Evolutionary conservation across 2,113 vertebrate genomes (phyloP).

Genomic region (Phalacrocorax carbo): DNA sequence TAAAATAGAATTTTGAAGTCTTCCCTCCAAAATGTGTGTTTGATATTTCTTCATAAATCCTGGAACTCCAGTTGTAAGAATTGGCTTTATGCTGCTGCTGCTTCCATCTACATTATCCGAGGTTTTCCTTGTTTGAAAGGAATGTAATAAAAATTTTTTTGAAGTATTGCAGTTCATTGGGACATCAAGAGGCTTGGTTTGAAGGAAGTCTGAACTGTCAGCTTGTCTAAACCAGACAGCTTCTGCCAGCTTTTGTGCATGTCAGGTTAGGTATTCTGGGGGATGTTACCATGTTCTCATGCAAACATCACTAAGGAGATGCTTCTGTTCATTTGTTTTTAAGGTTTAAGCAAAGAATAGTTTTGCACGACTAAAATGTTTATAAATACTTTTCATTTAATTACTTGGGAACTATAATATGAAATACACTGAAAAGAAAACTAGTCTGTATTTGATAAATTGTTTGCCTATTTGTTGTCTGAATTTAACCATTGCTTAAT

Average conservation of each 20-base stretch:
- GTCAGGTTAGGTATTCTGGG: neutral
- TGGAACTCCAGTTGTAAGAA: neutral
- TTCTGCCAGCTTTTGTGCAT: neutral
- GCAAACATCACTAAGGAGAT: neutral
- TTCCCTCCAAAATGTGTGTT: neutral
- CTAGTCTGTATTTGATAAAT: neutral
- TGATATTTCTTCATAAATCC: accelerated
- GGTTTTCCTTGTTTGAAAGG: neutral
- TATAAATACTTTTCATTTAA: neutral
- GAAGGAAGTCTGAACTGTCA: neutral
- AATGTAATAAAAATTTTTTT: neutral
- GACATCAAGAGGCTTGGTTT: neutral
- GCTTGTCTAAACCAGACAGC: neutral
- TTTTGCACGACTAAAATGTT: neutral
- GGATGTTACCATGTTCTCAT: accelerated
- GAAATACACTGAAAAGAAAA: neutral
- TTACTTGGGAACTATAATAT: neutral
- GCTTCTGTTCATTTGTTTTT: neutral
- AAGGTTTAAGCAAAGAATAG: neutral
- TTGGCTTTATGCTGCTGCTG: neutral
- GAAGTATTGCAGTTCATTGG: neutral
- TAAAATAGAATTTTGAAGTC: neutral
- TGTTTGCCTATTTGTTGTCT: neutral
- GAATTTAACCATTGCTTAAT: neutral
- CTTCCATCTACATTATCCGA: neutral